These are phyloP conservation scores for Phoeniculus purpureus DNA, from an alignment of 2,797 vertebrate genomes.

Conservation along the genomic window DNA sequence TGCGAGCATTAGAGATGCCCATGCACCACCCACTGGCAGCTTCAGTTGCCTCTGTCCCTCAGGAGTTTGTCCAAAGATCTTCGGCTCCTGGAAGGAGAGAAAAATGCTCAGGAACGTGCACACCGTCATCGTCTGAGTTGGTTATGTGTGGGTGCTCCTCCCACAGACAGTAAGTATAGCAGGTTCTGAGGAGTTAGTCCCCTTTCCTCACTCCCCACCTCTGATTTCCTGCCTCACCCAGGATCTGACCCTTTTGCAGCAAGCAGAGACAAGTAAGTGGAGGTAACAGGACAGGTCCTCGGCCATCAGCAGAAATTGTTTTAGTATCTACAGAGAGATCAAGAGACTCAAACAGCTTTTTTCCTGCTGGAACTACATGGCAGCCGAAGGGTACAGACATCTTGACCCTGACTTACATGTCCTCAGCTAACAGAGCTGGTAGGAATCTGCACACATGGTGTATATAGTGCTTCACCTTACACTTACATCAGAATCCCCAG, in stretches of 20 bases:
- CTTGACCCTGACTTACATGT: not conserved
- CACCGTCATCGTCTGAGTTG: not conserved
- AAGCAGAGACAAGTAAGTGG: not conserved
- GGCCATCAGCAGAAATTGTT: not conserved
- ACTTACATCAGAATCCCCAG: constrained; percentile 56
- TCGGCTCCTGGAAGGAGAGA: not conserved
- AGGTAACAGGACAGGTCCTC: not conserved
- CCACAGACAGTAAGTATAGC: not conserved
- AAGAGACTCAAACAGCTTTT: not conserved
- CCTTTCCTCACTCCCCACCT: not conserved
- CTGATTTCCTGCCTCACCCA: not conserved
- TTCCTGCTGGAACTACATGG: not conserved
- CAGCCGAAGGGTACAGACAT: not conserved
- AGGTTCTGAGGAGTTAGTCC: not conserved
- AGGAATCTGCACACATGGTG: not conserved
- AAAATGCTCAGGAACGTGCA: not conserved
- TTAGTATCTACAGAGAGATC: constrained; percentile 14
- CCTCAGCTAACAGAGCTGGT: constrained; percentile 2
- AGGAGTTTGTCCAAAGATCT: constrained; percentile 17
- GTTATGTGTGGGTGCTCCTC: not conserved
- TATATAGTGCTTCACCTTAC: constrained; percentile 54
- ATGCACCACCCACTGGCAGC: constrained; percentile 67
- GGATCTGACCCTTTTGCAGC: not conserved
- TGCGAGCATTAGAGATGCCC: constrained; percentile 64
- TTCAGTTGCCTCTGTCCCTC: constrained; percentile 50